Base-by-base conservation (phyloP, 2,888 invertebrate genomes). In the Congeria kusceri region DNA sequence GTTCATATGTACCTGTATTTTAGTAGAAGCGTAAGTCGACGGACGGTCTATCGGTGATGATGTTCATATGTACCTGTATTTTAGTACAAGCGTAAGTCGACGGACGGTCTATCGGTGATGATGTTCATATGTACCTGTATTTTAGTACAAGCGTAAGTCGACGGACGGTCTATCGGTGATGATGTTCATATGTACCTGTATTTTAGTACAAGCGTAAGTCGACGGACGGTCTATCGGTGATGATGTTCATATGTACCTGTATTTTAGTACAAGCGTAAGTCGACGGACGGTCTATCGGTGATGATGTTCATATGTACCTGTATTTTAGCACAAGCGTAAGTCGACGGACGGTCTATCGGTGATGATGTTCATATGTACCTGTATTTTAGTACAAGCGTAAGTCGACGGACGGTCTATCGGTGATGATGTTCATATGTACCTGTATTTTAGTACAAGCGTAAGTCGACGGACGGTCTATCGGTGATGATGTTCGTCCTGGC, bases 201-300 rank as follows among this genome's bases (percentile, higher is more conserved):
- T 11, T 29, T 88, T 44, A 90, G 90, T 87, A 92, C 92, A 68
- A 64, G 89, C 20, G 91, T 5, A 92, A 92, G 75, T 59, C 90
- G 0, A 91, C 93, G 0, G 94, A 94, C 80, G 94, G 94, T 1
- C 59, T 92, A 32, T 93, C 93, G 5, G 93, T 92, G 18, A 49
- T 92, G 23, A 79, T 91, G 0, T 83, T 32, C 4, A 32, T 32
- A 11, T n/a, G n/a, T n/a, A n/a, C n/a, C n/a, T n/a, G n/a, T 32
- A 11, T 32, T 32, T 32, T 11, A 32, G 32, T 32, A 32, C 32
- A 68, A 64, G 89, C n/a, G 91, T 5, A 92, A 92, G 75, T 59
- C 90, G 0, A 91, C 93, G 0, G 94, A 94, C 80, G 94, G 32
- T 32, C 32, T 32, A 32, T 32, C 32, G 4, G 4, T 11, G 5